Base-by-base conservation (phyloP, 2,797 vertebrate species). In the Apogon hyalosoma region DNA sequence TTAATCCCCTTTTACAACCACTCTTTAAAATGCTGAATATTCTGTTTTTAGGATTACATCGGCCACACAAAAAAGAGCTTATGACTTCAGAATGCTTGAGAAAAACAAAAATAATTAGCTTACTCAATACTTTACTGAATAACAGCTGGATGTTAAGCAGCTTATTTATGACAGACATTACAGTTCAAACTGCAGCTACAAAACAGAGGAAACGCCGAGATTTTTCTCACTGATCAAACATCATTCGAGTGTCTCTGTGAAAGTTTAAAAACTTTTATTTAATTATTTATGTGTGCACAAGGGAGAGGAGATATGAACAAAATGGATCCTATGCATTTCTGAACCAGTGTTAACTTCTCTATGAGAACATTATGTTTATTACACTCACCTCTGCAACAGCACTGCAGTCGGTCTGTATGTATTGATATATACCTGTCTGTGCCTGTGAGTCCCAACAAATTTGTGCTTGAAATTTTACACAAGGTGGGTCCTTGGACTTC, bases 31-130 rank as follows among this genome's bases (percentile, higher is more conserved):
- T 51, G 43, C 11, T 54, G 14, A 57, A 69, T 67, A 52, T 73
- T 69, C 15, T 0, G 14, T 74, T 77, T 57, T 33, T 7, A 10
- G 16, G 54, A 77, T 75, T 60, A 63, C 19, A 55, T 62, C 55
- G 36, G 16, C 43, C 41, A n/a, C 40, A 58, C 47, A 69, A 64
- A 60, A 67, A 18, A 47, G 43, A 47, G 63, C 16, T 64, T 62
- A 50, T 56, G 50, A 49, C 47, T 75, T 55, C 16, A 53, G 40
- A 55, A 57, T 28, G 18, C 50, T 69, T 45, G 14, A 61, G 36
- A 61, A 72, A 61, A 68, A 42, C 13, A 76, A 58, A 66, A 73
- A 47, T 52, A 69, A 59, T 69, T 61, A 58, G 57, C 48, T 59
- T 21, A 59, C 50, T 31, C 31, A 53, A 45, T 67, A 55, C 33